Percentiles rank a stretch among this genome's conserved stretches.
phyloP scores from a whole-genome alignment of 1,140 invertebrate species.

The Telenomus remus region DNA sequence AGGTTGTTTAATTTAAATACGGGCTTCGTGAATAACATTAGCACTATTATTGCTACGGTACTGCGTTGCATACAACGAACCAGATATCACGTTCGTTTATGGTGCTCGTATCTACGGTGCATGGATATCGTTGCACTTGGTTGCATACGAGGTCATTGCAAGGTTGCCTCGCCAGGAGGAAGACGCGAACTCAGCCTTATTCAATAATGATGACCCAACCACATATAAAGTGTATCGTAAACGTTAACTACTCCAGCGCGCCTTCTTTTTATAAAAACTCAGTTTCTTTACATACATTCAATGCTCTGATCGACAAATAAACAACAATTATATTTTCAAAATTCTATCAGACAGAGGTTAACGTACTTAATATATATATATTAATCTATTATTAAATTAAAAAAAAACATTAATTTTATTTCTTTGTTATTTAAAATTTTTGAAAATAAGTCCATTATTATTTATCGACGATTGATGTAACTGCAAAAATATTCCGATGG shows the following conservation, averaged over 20 bases:
- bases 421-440: too few relatives aligned
- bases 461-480: too few relatives aligned
- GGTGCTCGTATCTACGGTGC: constrained; percentile 57
- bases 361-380: too few relatives aligned
- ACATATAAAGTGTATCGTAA: constrained; percentile 53
- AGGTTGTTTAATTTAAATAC: constrained; percentile 53
- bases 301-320: not conserved
- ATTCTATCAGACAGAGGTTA: too few relatives aligned
- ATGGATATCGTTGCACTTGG: constrained; percentile 63
- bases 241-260: constrained; percentile 37
- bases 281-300: constrained; percentile 26
- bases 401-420: too few relatives aligned
- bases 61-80: constrained; percentile 46
- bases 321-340: not conserved
- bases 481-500: too few relatives aligned
- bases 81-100: constrained; percentile 60
- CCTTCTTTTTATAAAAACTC: constrained; percentile 17
- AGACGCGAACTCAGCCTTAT: constrained; percentile 45
- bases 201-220: constrained; percentile 46
- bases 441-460: too few relatives aligned
- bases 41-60: constrained; percentile 51
- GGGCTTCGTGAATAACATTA: constrained; percentile 46
- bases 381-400: too few relatives aligned
- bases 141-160: constrained; percentile 73
- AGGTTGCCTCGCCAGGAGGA: constrained; percentile 69